A percentile compares a stretch with the other conserved stretches of the same genome.
Evolutionary conservation across 2,113 vertebrate species (phyloP).

Genomic region (Pachyramphus minor): DNA sequence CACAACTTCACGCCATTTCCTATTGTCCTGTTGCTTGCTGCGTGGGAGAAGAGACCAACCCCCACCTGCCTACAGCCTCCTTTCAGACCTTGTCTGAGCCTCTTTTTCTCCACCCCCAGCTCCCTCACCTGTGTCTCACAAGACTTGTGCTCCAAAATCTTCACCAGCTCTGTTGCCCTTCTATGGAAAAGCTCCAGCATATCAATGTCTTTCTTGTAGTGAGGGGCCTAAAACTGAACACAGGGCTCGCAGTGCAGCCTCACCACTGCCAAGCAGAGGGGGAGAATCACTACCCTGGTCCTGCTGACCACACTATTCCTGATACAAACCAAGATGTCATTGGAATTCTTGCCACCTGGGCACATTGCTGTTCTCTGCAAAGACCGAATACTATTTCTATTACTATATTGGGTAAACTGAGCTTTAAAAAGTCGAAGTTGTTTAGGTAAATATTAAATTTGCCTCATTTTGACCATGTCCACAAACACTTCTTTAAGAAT

Average conservation of each 20-base stretch:
- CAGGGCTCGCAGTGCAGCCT: neutral
- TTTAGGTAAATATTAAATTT: neutral
- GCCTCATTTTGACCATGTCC: neutral
- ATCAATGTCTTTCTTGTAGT: neutral
- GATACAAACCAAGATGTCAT: neutral
- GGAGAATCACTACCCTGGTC: accelerated
- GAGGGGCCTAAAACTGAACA: neutral
- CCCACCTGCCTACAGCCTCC: neutral
- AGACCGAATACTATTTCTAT: neutral
- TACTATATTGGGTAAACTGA: neutral
- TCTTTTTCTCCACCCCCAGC: neutral
- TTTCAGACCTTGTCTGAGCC: neutral
- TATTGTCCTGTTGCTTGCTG: neutral
- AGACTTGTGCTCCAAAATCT: neutral
- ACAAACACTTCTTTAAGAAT: neutral
- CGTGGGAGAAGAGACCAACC: neutral
- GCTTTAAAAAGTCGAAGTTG: neutral
- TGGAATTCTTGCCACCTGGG: neutral
- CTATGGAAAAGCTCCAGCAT: accelerated
- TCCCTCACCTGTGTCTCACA: neutral
- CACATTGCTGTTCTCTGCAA: neutral
- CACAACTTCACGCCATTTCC: neutral
- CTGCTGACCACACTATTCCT: neutral
- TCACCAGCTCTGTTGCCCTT: neutral
- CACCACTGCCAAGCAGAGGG: accelerated